Conservation (phyloP, 2,888 invertebrate genomes). For the Micoletzkya japonica region DNA sequence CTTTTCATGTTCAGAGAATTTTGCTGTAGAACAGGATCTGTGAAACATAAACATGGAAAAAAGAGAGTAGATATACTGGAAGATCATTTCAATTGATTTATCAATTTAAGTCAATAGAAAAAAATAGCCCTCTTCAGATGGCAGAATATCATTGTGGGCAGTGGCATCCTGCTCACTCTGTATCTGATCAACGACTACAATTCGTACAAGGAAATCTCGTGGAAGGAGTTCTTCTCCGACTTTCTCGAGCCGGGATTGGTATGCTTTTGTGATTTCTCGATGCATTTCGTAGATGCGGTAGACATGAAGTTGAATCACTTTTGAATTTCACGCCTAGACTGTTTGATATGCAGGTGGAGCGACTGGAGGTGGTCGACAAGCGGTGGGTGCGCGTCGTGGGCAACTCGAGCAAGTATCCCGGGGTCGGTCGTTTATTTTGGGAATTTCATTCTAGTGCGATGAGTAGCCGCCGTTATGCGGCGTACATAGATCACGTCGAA, state of each 20-base stretch:
- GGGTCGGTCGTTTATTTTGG: constrained; percentile 31
- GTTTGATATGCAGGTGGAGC: constrained; percentile 74
- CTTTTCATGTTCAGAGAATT: no score
- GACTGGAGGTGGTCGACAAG: constrained; percentile 94
- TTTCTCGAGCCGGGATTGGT: constrained; percentile 55
- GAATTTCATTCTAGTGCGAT: neutral
- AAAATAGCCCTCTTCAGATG: no score
- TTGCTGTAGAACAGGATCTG: no score
- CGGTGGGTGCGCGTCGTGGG: constrained; percentile 88
- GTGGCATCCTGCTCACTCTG: constrained; percentile 44
- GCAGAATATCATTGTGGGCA: constrained; percentile 52
- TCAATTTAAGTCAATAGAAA: constrained; percentile 15
- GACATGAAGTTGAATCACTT: neutral
- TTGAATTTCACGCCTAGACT: no score
- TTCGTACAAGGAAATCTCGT: constrained; percentile 59
- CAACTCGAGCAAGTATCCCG: constrained; percentile 40
- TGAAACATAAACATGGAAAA: no score
- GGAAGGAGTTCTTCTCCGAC: constrained; percentile 61
- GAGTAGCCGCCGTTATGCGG: no score
- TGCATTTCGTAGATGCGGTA: neutral
- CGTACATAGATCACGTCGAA: no score
- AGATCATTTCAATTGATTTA: neutral
- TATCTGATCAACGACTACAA: constrained; percentile 50
- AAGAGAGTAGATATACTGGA: neutral
- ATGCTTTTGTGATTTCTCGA: constrained; percentile 1